These are phyloP conservation scores for Platyura marginata DNA, from an alignment of 1,140 invertebrate genomes.

Conservation along the genomic window DNA sequence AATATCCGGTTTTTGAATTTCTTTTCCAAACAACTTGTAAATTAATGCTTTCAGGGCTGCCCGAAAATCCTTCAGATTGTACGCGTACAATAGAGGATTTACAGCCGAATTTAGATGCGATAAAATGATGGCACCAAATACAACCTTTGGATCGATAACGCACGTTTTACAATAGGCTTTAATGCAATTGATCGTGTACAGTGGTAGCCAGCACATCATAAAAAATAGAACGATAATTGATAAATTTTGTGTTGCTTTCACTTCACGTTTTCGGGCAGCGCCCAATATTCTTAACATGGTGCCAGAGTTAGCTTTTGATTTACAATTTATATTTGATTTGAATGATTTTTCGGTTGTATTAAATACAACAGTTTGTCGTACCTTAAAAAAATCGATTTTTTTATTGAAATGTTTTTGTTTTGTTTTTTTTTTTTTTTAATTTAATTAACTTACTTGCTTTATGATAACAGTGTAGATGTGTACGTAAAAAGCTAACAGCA, in stretches of 20 bases:
- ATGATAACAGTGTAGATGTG: slow-evolving; percentile 76
- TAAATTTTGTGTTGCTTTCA: slow-evolving; percentile 78
- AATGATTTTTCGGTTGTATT: no score
- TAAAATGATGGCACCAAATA: slow-evolving; percentile 68
- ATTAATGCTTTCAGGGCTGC: slow-evolving; percentile 48
- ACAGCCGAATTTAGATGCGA: slow-evolving; percentile 78
- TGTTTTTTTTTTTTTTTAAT: not conserved
- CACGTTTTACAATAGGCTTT: slow-evolving; percentile 57
- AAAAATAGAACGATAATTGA: slow-evolving; percentile 82
- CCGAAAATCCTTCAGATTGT: slow-evolving; percentile 72
- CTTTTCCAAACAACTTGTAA: slow-evolving; percentile 27
- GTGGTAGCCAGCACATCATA: slow-evolving; percentile 80
- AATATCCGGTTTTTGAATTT: slow-evolving; percentile 17
- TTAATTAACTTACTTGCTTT: slow-evolving; percentile 47
- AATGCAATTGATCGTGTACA: slow-evolving; percentile 81
- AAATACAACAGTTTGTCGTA: not conserved
- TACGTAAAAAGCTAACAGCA: slow-evolving; percentile 69
- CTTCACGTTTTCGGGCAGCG: slow-evolving; percentile 64
- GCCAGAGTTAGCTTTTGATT: slow-evolving; percentile 10
- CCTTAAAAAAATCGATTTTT: no score
- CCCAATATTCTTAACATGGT: slow-evolving; percentile 56
- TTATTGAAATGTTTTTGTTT: no score
- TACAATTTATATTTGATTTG: no score
- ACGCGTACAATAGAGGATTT: slow-evolving; percentile 76
- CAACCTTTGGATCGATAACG: slow-evolving; percentile 42